Evolutionary conservation across 2,113 vertebrate genomes (phyloP).

Genomic region (Actenoides lindsayi): DNA sequence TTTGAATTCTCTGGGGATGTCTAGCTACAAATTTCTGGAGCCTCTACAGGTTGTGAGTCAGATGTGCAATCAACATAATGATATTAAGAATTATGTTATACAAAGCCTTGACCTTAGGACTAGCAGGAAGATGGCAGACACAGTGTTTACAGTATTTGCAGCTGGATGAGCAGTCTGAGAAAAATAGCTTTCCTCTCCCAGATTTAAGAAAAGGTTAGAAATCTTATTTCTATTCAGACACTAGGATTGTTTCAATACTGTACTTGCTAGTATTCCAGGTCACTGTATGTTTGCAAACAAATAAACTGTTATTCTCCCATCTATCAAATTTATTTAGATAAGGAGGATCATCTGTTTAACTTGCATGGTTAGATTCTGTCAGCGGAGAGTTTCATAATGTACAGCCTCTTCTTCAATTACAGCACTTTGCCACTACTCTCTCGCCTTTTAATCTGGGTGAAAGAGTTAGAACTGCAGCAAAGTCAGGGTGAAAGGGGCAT

Average conservation of each 20-base stretch:
- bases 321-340: not conserved
- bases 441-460: not conserved
- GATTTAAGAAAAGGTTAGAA: not conserved
- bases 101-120: not conserved
- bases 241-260: not conserved
- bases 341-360: slow-evolving; percentile 16
- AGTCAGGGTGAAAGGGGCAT: slow-evolving; percentile 15
- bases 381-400: not conserved
- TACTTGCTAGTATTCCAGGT: not conserved
- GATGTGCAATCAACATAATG: not conserved
- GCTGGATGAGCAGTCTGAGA: not conserved
- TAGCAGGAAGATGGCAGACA: not conserved
- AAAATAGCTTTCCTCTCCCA: not conserved
- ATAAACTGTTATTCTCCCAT: not conserved
- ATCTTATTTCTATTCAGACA: not conserved
- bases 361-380: not conserved
- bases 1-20: not conserved
- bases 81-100: not conserved
- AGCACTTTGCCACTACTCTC: not conserved
- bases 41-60: not conserved
- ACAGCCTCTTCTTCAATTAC: not conserved
- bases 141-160: not conserved
- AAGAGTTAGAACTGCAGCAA: not conserved
- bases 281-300: not conserved
- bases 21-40: not conserved